Evolutionary conservation across 2,113 vertebrate species (phyloP).

Genomic region (Gadus macrocephalus): DNA sequence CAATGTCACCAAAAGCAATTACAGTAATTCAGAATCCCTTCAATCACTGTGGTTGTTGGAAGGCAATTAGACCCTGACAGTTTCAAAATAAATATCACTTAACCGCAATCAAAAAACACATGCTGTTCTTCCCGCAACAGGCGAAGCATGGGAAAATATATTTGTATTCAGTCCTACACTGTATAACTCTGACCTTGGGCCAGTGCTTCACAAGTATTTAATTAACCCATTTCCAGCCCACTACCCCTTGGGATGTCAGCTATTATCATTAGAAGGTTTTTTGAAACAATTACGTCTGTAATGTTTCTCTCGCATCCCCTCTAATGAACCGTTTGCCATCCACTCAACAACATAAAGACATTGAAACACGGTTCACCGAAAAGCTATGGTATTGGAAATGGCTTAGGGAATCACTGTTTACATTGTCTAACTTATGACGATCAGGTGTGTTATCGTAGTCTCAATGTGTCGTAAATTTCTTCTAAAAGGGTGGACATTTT

Average conservation of each 20-base stretch:
- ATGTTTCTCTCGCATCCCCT: constrained; percentile 17
- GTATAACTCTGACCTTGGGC: constrained; percentile 44
- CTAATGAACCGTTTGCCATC: constrained; percentile 16
- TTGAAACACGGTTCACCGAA: too few relatives aligned
- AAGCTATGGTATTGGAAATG: too few relatives aligned
- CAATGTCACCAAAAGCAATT: too few relatives aligned
- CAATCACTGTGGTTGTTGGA: too few relatives aligned
- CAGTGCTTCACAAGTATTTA: constrained; percentile 32
- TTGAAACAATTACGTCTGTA: constrained; percentile 27
- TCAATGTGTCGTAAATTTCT: too few relatives aligned
- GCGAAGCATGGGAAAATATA: neutral
- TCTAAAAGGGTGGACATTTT: too few relatives aligned
- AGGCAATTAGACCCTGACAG: neutral
- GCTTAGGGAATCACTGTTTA: too few relatives aligned
- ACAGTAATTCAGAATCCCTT: neutral
- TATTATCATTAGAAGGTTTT: constrained; percentile 22
- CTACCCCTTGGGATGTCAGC: constrained; percentile 3
- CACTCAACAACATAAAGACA: neutral
- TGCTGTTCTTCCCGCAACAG: neutral
- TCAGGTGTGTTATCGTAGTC: too few relatives aligned
- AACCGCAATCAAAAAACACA: neutral
- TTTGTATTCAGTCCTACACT: constrained; percentile 24
- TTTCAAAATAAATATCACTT: neutral
- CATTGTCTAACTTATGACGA: too few relatives aligned
- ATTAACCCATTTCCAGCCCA: constrained; percentile 35